These are phyloP conservation scores for Aplodontia rufa DNA, from an alignment of 2,113 vertebrate genomes.

Conservation along the genomic window DNA sequence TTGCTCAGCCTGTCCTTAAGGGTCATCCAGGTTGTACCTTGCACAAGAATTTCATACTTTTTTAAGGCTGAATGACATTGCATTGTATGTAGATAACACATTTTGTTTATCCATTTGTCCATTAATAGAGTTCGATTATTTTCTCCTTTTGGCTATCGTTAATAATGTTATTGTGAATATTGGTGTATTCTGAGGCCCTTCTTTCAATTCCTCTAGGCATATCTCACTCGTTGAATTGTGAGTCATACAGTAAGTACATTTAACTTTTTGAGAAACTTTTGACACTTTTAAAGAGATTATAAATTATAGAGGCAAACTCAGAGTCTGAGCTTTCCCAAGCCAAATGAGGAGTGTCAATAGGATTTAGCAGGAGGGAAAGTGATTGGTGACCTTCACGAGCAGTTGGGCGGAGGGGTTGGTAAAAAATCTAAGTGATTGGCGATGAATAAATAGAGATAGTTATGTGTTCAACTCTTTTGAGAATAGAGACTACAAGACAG, in stretches of 20 bases:
- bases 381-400: neutral
- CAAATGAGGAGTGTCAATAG: neutral
- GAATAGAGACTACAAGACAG: neutral
- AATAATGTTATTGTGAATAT: neutral
- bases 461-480: neutral
- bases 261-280: slow-evolving; percentile 12
- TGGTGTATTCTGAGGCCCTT: neutral
- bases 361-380: neutral
- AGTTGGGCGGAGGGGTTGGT: neutral
- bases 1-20: neutral
- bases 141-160: neutral
- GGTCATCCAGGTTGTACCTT: neutral
- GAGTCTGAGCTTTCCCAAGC: neutral
- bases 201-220: neutral
- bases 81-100: neutral
- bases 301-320: neutral
- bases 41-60: neutral
- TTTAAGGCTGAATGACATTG: slow-evolving; percentile 6
- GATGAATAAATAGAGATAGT: neutral
- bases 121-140: neutral
- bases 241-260: neutral
- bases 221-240: neutral
- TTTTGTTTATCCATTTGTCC: neutral
- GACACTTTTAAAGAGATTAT: neutral
- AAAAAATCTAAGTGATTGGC: neutral